A percentile compares a stretch with the other conserved stretches of the same genome.
Evolutionary conservation across 2,797 vertebrate species (phyloP).

Genomic region (Protosalanx chinensis): DNA sequence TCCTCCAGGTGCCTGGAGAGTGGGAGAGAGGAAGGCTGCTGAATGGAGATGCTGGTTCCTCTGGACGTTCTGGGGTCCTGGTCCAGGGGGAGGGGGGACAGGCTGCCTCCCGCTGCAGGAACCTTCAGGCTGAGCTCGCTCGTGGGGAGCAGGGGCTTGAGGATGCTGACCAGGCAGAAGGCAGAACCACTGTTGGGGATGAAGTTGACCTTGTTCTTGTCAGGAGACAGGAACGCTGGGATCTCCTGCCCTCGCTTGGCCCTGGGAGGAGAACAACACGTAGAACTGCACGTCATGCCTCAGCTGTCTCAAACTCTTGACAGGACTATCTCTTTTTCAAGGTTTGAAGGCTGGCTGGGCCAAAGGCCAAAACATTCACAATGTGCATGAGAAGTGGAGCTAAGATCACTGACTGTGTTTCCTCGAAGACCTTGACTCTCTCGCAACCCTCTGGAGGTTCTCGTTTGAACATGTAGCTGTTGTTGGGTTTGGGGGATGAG

Average conservation of each 20-base stretch:
- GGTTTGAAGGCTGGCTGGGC: neutral
- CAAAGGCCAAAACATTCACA: too few relatives aligned
- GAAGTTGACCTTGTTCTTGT: constrained; percentile 99
- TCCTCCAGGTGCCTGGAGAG: constrained; percentile 65
- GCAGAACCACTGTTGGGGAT: constrained; percentile 99
- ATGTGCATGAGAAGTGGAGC: neutral
- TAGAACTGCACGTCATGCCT: neutral
- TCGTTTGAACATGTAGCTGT: constrained; percentile 98
- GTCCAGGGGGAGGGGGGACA: constrained; percentile 68
- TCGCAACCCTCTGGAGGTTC: constrained; percentile 98
- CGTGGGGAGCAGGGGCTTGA: constrained; percentile 92
- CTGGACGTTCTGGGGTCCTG: neutral
- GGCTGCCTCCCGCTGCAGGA: constrained; percentile 74
- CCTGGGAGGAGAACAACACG: constrained; percentile 58
- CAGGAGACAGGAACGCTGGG: constrained; percentile 95
- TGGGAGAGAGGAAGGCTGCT: constrained; percentile 63
- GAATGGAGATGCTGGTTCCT: constrained; percentile 42
- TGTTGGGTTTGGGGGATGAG: constrained; percentile 97
- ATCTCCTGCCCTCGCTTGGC: constrained; percentile 91
- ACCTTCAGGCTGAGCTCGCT: constrained; percentile 88
- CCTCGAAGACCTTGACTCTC: constrained; percentile 93
- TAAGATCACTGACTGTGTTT: constrained; percentile 85
- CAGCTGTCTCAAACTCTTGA: neutral
- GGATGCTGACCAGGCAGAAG: constrained; percentile 98
- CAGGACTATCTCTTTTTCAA: neutral